A percentile compares a stretch with the other conserved stretches of the same genome.
Conservation (phyloP, 1,140 invertebrate species). For the Hyphantria cunea region DNA sequence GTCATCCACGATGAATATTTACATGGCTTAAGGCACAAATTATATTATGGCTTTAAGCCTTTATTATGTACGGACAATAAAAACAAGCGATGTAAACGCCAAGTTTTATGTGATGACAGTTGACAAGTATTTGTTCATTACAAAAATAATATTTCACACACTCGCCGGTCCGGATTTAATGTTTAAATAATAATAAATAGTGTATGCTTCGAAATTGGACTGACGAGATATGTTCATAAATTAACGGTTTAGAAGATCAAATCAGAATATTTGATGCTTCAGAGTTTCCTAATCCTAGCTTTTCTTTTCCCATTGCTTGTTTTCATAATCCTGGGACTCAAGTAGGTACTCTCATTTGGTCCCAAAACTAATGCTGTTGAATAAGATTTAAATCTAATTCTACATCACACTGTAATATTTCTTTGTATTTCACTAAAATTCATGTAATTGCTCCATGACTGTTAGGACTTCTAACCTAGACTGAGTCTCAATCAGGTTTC, state of each 20-base stretch:
- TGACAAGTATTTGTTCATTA: too few species aligned
- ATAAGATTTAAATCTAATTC: constrained; percentile 23
- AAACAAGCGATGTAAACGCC: constrained; percentile 1
- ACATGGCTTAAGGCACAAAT: constrained; percentile 64
- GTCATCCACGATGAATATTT: constrained; percentile 73
- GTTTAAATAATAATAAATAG: too few species aligned
- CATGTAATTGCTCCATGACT: background rate
- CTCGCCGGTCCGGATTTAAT: too few species aligned
- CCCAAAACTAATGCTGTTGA: constrained; percentile 61
- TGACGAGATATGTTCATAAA: too few species aligned
- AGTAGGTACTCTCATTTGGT: constrained; percentile 61
- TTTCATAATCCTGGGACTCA: constrained; percentile 1
- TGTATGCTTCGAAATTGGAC: too few species aligned
- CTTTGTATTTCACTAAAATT: background rate
- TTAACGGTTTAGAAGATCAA: too few species aligned
- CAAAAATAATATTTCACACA: background rate
- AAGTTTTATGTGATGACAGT: too few species aligned
- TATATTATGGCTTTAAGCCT: constrained; percentile 61
- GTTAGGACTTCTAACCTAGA: too few species aligned
- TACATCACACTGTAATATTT: constrained; percentile 23
- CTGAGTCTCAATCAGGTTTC: too few species aligned
- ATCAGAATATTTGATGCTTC: too few species aligned
- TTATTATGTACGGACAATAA: constrained; percentile 5
- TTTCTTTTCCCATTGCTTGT: too few species aligned
- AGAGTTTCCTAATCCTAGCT: too few species aligned